Conservation (phyloP, 2,888 invertebrate species). For the Nomada hirtipes region DNA sequence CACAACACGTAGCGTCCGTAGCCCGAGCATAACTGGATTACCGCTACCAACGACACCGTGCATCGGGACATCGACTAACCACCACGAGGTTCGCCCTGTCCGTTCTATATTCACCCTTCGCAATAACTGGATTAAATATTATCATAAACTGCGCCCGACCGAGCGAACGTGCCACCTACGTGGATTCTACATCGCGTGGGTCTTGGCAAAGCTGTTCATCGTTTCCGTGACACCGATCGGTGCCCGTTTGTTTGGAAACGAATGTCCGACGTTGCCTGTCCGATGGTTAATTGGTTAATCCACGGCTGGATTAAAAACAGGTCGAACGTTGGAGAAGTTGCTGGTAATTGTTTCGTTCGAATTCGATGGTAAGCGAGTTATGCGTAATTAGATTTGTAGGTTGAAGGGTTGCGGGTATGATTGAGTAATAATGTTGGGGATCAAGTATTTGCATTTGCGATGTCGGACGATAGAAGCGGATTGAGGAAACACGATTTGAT, state of each 20-base stretch:
- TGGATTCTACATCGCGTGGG: conserved; percentile 33
- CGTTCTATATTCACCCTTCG: conserved; percentile 57
- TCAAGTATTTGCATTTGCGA: background rate
- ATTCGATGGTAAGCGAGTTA: background rate
- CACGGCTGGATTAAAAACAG: background rate
- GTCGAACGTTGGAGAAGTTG: background rate
- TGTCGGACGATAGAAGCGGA: background rate
- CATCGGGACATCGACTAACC: conserved; percentile 77
- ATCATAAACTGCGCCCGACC: conserved; percentile 76
- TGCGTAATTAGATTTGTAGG: conserved; percentile 2
- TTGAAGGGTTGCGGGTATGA: too few species aligned
- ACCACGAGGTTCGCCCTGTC: conserved; percentile 66
- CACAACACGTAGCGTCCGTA: conserved; percentile 60
- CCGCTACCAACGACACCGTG: conserved; percentile 69
- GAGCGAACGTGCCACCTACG: conserved; percentile 38
- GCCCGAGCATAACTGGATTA: conserved; percentile 79
- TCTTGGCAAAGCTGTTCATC: background rate
- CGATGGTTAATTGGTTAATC: too few species aligned
- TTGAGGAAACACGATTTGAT: too few species aligned
- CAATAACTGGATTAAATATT: conserved; percentile 81
- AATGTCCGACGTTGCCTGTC: background rate
- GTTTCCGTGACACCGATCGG: background rate
- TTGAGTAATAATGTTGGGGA: background rate
- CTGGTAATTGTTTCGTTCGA: background rate
- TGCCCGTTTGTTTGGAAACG: background rate